Conservation (phyloP, 2,797 vertebrate genomes). For the Betta splendens region DNA sequence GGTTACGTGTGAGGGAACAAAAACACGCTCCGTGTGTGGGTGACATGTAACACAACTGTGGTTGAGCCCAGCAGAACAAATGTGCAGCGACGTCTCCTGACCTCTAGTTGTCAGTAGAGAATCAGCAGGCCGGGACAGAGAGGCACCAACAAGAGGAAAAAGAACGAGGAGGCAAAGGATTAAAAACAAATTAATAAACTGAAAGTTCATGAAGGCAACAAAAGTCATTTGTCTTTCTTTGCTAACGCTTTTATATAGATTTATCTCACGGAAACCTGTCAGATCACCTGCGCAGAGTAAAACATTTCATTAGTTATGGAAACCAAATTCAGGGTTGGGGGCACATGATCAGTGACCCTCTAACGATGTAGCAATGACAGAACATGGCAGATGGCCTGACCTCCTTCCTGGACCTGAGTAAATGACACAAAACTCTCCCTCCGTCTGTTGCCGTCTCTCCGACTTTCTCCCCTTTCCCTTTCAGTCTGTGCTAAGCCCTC, state of each 20-base stretch:
- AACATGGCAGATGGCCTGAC: conserved; percentile 75
- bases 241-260: too few relatives aligned
- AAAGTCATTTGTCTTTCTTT: conserved; percentile 28
- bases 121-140: conserved; percentile 60
- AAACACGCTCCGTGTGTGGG: conserved; percentile 16
- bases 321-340: conserved; percentile 42
- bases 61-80: conserved; percentile 3
- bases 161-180: conserved; percentile 2
- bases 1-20: conserved; percentile 20
- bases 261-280: too few relatives aligned
- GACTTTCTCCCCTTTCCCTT: conserved; percentile 19
- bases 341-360: conserved; percentile 63
- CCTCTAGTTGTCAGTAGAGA: conserved; percentile 81
- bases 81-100: conserved; percentile 57
- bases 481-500: too few relatives aligned
- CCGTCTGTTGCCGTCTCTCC: conserved; percentile 56
- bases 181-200: conserved; percentile 16
- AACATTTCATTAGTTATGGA: conserved; percentile 55
- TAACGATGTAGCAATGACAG: conserved; percentile 72
- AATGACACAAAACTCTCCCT: conserved; percentile 67
- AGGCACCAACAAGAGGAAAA: conserved; percentile 11
- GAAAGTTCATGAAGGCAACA: conserved; percentile 55
- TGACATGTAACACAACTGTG: conserved; percentile 41
- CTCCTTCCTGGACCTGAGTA: conserved; percentile 66
- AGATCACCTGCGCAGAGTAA: conserved; percentile 25